These are phyloP conservation scores for Sylvietta virens DNA, from an alignment of 2,113 vertebrate genomes.

Conservation along the genomic window DNA sequence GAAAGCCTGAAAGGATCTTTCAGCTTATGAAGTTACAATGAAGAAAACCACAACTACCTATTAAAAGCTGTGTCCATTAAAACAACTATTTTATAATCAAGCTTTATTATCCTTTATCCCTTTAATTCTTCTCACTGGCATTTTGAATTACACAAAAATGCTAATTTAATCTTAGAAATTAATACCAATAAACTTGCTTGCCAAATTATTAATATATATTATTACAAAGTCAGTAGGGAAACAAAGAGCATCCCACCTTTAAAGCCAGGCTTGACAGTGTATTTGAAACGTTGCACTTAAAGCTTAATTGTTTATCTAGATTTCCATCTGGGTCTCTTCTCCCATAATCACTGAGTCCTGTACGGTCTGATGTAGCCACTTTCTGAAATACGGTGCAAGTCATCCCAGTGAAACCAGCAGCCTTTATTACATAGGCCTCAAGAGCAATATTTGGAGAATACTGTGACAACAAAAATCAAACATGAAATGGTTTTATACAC, in stretches of 20 bases:
- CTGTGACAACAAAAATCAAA: slow-evolving; percentile 65
- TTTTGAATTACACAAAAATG: neutral
- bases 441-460: slow-evolving; percentile 95
- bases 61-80: neutral
- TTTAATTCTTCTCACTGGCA: neutral
- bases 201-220: neutral
- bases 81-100: neutral
- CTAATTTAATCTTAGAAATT: neutral
- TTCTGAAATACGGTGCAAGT: slow-evolving; percentile 94
- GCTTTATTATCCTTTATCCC: neutral
- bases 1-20: neutral
- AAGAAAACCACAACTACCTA: neutral
- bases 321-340: slow-evolving; percentile 78
- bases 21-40: neutral
- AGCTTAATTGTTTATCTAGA: slow-evolving; percentile 90
- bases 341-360: slow-evolving; percentile 71
- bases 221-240: neutral
- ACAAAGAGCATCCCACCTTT: slow-evolving; percentile 75
- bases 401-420: slow-evolving; percentile 90
- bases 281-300: slow-evolving; percentile 94
- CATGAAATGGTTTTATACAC: neutral
- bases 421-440: slow-evolving; percentile 89
- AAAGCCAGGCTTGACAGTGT: slow-evolving; percentile 87
- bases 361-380: slow-evolving; percentile 79
- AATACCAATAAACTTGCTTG: neutral